Conservation (phyloP, 1,140 invertebrate genomes). For the Heliconius nattereri region DNA sequence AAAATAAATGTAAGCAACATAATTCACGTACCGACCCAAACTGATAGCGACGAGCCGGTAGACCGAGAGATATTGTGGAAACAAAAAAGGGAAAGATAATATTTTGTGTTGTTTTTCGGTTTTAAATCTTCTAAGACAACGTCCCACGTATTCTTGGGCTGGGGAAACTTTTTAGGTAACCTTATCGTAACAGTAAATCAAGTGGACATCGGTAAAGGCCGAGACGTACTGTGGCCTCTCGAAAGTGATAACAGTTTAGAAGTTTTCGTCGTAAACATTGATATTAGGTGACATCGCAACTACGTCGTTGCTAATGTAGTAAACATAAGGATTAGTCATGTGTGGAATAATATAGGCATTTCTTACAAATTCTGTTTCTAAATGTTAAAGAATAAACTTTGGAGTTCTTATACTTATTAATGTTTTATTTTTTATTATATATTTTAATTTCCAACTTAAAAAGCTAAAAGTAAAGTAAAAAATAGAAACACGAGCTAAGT, state of each 20-base stretch:
- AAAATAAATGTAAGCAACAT: conserved; percentile 37
- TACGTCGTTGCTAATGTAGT: conserved; percentile 9
- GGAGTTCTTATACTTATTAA: background rate
- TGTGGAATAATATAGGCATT: background rate
- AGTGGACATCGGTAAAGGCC: conserved; percentile 72
- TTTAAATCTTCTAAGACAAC: conserved; percentile 73
- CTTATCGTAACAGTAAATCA: conserved; percentile 79
- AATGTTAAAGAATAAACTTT: no score
- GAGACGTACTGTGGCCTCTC: conserved; percentile 63
- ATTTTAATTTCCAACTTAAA: background rate
- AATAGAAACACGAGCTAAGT: background rate
- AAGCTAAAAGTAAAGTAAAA: background rate
- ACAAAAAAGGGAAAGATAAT: conserved; percentile 49
- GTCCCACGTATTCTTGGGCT: conserved; percentile 53
- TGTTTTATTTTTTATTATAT: background rate
- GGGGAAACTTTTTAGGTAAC: conserved; percentile 76
- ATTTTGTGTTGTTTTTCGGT: conserved; percentile 65
- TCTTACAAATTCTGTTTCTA: no score
- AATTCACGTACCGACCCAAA: conserved; percentile 37
- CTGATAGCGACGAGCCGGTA: conserved; percentile 39
- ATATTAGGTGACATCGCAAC: conserved; percentile 54
- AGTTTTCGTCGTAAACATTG: conserved; percentile 67
- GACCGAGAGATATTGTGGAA: conserved; percentile 46
- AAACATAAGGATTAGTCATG: background rate
- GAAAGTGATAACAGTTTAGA: conserved; percentile 74